Evolutionary conservation across 1,140 invertebrate species (phyloP).

Genomic region (Temnothorax longispinosus): DNA sequence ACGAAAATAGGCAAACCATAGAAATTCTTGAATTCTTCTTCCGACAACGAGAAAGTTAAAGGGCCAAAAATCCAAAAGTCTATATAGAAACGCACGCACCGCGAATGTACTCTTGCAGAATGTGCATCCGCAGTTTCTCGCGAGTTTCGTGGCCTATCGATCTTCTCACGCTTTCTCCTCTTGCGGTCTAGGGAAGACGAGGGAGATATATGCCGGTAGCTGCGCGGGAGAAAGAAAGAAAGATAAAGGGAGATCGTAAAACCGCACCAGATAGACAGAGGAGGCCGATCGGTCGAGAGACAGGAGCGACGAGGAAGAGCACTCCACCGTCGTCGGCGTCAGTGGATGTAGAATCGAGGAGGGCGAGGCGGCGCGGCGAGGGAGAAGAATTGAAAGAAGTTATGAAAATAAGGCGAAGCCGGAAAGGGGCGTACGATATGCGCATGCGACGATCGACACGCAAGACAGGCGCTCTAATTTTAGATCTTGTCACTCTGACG

Average conservation of each 20-base stretch:
- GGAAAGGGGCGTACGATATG: slow-evolving; percentile 84
- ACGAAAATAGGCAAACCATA: neutral
- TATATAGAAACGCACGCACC: neutral
- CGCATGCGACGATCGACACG: slow-evolving; percentile 85
- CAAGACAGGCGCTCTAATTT: slow-evolving; percentile 83
- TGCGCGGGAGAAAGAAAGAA: slow-evolving; percentile 19
- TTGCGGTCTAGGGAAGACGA: slow-evolving; percentile 37
- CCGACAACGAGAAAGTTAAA: neutral
- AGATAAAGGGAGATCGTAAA: neutral
- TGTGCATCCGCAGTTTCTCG: neutral
- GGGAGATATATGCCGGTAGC: neutral
- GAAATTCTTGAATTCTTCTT: neutral
- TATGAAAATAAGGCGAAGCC: slow-evolving; percentile 84
- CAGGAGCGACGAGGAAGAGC: slow-evolving; percentile 48
- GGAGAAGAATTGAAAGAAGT: slow-evolving; percentile 82
- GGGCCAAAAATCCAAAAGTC: neutral
- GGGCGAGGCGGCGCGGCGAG: slow-evolving; percentile 50
- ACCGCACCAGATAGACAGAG: slow-evolving; percentile 17
- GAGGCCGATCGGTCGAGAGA: neutral
- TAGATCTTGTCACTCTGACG: slow-evolving; percentile 86
- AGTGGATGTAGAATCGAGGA: slow-evolving; percentile 26
- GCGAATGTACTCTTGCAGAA: slow-evolving; percentile 22
- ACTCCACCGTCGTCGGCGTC: slow-evolving; percentile 13
- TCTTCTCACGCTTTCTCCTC: slow-evolving; percentile 83
- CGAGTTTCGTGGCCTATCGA: slow-evolving; percentile 74